Conservation (phyloP, 1,140 invertebrate genomes). For the Pachypeltis micranthus region DNA sequence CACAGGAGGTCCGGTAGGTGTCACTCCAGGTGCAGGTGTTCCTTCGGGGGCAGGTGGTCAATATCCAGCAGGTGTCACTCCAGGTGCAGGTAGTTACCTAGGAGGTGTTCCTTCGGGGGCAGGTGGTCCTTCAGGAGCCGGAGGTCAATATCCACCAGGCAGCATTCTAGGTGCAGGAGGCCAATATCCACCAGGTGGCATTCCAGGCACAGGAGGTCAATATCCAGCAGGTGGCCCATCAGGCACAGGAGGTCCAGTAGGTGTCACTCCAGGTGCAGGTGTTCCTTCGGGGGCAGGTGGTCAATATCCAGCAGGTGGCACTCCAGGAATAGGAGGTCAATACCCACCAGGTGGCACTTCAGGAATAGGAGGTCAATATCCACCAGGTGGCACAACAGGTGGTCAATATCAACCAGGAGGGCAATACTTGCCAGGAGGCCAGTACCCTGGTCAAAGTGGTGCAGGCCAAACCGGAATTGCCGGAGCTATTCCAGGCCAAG, state of each 20-base stretch:
- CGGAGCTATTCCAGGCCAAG: constrained; percentile 18
- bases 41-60: constrained; percentile 11
- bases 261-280: constrained; percentile 17
- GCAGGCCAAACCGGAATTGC: constrained; percentile 17
- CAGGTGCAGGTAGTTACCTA: constrained; percentile 22
- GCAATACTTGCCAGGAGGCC: constrained; percentile 15
- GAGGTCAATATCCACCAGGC: constrained; percentile 19
- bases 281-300: constrained; percentile 7
- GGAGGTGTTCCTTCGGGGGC: background rate
- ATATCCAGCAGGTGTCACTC: constrained; percentile 7
- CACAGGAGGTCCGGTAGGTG: constrained; percentile 3
- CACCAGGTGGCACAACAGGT: constrained; percentile 12
- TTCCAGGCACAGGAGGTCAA: constrained; percentile 18
- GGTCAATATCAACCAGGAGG: constrained; percentile 21
- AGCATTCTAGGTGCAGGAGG: constrained; percentile 4
- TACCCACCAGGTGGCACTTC: constrained; percentile 13
- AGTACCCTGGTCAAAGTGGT: constrained; percentile 17
- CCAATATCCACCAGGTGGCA: constrained; percentile 21
- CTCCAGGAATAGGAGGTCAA: constrained; percentile 22
- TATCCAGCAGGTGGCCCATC: constrained; percentile 17
- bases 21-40: constrained; percentile 16
- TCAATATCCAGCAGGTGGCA: constrained; percentile 5
- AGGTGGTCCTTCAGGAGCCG: constrained; percentile 12
- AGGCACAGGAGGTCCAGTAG: constrained; percentile 6
- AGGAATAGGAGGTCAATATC: constrained; percentile 19